Conservation (phyloP, 2,113 vertebrate genomes). For the Tonatia bakeri region DNA sequence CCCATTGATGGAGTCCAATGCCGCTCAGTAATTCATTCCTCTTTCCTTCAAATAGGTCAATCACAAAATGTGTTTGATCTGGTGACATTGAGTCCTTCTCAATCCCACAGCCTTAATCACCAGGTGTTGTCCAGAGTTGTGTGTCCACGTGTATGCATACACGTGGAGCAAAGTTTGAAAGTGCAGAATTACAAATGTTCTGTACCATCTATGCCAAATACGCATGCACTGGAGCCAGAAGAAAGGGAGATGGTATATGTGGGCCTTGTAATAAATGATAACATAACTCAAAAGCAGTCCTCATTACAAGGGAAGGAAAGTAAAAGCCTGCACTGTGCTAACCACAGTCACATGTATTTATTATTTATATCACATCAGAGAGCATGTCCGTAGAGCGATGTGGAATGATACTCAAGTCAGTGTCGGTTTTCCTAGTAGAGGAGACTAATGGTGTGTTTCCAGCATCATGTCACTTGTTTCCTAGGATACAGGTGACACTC, state of each 20-base stretch:
- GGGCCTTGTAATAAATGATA: background rate
- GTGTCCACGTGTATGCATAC: background rate
- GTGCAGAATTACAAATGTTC: background rate
- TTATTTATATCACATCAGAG: background rate
- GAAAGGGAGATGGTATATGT: background rate
- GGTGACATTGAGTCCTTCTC: background rate
- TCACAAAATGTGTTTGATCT: conserved; percentile 18
- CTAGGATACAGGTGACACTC: accelerated
- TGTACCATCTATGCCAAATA: background rate
- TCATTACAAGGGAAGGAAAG: background rate
- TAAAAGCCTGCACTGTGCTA: background rate
- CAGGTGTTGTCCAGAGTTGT: background rate
- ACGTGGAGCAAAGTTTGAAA: accelerated
- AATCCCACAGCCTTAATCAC: background rate
- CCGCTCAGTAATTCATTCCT: conserved; percentile 61
- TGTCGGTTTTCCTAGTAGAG: accelerated
- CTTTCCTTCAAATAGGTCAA: conserved; percentile 75
- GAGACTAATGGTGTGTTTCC: background rate
- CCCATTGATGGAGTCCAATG: conserved; percentile 79
- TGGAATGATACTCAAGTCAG: background rate
- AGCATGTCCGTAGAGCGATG: accelerated
- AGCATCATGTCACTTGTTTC: background rate
- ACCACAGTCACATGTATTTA: background rate
- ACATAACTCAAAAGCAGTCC: background rate
- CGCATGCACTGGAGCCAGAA: background rate